Conservation (phyloP, 2,113 vertebrate genomes). For the Junco hyemalis region DNA sequence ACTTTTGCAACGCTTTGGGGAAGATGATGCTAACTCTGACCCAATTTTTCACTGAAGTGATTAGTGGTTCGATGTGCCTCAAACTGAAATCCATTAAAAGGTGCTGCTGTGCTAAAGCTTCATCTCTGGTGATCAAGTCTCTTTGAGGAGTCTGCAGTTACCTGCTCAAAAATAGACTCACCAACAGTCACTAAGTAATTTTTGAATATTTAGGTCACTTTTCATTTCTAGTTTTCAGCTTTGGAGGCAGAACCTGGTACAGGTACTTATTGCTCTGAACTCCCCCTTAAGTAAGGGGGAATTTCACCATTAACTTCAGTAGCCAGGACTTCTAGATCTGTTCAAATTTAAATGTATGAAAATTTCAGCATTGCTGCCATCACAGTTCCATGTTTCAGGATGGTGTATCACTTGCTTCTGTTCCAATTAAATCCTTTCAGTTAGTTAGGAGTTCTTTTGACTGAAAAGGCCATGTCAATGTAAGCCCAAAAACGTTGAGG, state of each 20-base stretch:
- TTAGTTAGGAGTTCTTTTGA: background rate
- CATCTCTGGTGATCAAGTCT: slow-evolving; percentile 38
- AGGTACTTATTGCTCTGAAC: background rate
- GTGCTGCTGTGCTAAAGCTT: background rate
- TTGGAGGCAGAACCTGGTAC: background rate
- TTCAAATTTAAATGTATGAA: background rate
- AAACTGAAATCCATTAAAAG: slow-evolving; percentile 20
- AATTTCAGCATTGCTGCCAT: background rate
- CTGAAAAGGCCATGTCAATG: background rate
- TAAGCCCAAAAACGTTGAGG: background rate
- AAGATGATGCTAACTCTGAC: slow-evolving; percentile 48
- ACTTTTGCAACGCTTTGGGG: slow-evolving; percentile 29
- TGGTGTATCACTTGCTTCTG: background rate
- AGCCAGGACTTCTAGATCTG: background rate
- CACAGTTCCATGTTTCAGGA: background rate
- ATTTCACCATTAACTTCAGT: background rate
- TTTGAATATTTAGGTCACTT: slow-evolving; percentile 50
- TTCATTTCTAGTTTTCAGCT: background rate
- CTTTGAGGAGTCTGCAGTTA: background rate
- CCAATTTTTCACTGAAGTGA: slow-evolving; percentile 22
- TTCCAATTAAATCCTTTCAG: background rate
- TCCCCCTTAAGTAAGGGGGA: background rate
- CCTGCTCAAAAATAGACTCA: slow-evolving; percentile 26
- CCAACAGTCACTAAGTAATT: background rate
- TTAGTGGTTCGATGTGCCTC: background rate